Evolutionary conservation across 2,113 vertebrate species (phyloP).

Genomic region (Sardina pilchardus): DNA sequence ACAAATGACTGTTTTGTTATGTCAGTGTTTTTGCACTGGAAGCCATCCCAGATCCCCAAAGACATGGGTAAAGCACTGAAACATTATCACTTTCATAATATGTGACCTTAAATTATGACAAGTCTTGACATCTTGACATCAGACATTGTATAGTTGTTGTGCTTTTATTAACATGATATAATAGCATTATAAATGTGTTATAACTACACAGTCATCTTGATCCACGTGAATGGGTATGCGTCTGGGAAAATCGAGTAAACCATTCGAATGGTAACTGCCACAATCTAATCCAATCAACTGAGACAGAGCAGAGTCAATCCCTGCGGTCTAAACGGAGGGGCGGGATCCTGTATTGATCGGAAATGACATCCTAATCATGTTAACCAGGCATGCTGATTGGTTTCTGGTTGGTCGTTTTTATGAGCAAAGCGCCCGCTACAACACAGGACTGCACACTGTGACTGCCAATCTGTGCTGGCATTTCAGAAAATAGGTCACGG

Average conservation of each 20-base stretch:
- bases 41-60: too few species aligned
- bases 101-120: too few species aligned
- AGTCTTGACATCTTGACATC: not conserved
- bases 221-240: not conserved
- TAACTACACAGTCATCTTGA: slow-evolving; percentile 46
- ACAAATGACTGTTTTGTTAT: too few species aligned
- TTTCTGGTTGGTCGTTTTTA: not conserved
- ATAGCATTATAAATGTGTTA: slow-evolving; percentile 56
- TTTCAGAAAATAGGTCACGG: not conserved
- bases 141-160: not conserved
- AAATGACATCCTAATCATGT: not conserved
- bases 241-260: not conserved
- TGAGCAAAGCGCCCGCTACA: not conserved
- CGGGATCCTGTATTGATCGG: not conserved
- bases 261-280: not conserved
- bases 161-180: slow-evolving; percentile 32
- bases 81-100: too few species aligned
- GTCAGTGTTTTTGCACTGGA: too few species aligned
- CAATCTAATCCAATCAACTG: not conserved
- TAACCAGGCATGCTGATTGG: not conserved
- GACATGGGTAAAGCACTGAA: too few species aligned
- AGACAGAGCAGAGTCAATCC: not conserved
- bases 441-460: not conserved
- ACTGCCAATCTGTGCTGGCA: not conserved
- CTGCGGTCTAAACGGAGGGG: not conserved